A percentile compares a stretch with the other conserved stretches of the same genome.
Evolutionary conservation across 1,140 invertebrate species (phyloP).

Genomic region (Pseudomyrmex gracilis): DNA sequence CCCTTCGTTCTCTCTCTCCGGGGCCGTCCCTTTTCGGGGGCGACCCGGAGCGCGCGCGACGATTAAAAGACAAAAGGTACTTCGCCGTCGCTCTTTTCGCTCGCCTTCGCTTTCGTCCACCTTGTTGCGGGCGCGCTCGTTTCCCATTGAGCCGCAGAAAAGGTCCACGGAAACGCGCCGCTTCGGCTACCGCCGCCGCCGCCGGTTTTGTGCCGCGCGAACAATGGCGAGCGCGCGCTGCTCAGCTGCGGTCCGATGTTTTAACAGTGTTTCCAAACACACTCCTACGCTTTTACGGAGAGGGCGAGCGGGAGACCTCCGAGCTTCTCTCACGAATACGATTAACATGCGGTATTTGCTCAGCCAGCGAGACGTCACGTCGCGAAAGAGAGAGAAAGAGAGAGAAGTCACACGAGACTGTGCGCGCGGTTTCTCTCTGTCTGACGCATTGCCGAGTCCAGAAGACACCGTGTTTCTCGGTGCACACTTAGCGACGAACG

Average conservation of each 20-base stretch:
- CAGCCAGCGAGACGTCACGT: constrained; percentile 58
- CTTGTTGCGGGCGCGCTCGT: constrained; percentile 32
- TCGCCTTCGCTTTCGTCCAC: constrained; percentile 59
- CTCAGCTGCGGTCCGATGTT: constrained; percentile 76
- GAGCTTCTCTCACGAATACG: constrained; percentile 41
- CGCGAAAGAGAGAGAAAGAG: constrained; percentile 13
- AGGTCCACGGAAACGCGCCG: constrained; percentile 52
- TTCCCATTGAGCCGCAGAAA: constrained; percentile 67
- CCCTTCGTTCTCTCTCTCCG: constrained; percentile 46
- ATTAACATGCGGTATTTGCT: constrained; percentile 77
- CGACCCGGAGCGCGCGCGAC: constrained; percentile 56
- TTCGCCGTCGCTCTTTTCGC: constrained; percentile 65
- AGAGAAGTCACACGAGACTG: too few relatives aligned
- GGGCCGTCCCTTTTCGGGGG: constrained; percentile 59
- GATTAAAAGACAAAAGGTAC: constrained; percentile 78
- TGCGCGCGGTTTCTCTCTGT: constrained; percentile 41
- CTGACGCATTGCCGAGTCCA: constrained; percentile 15
- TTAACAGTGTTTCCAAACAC: constrained; percentile 82
- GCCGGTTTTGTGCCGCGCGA: constrained; percentile 69
- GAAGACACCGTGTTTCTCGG: constrained; percentile 49
- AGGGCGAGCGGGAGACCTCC: constrained; percentile 22
- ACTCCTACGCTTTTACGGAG: constrained; percentile 70
- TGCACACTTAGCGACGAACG: constrained; percentile 15
- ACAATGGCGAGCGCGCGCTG: constrained; percentile 64
- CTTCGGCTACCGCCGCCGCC: background rate